phyloP scores from a whole-genome alignment of 2,888 invertebrate genomes.

The Drosophila kokeensis region DNA sequence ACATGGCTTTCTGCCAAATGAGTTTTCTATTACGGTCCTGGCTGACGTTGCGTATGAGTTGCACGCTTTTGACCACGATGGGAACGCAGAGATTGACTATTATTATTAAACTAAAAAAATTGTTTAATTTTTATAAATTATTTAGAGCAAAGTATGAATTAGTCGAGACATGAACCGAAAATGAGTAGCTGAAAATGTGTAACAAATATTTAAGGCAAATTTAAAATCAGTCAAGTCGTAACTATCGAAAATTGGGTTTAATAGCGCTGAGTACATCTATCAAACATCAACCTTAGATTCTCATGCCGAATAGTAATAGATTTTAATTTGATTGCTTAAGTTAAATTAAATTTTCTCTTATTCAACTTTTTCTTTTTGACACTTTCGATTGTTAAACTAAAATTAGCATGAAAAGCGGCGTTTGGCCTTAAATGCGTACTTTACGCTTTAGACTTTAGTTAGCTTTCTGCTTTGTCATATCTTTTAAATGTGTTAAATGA shows the following conservation, averaged over 20 bases:
- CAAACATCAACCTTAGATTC: neutral
- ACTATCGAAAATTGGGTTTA: neutral
- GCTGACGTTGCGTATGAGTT: conserved; percentile 4
- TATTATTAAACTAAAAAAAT: neutral
- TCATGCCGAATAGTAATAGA: neutral
- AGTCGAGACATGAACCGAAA: neutral
- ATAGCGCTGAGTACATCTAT: neutral
- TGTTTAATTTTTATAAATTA: neutral
- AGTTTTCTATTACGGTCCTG: conserved; percentile 37
- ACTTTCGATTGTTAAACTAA: neutral
- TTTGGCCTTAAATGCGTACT: conserved; percentile 1
- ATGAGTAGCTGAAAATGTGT: neutral
- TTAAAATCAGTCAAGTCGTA: neutral
- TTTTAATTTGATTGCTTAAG: neutral
- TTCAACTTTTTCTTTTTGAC: neutral
- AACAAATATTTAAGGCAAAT: neutral
- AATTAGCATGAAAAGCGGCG: conserved; percentile 4
- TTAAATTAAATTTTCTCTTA: neutral
- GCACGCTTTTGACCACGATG: neutral
- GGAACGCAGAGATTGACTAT: neutral
- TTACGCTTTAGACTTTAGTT: neutral
- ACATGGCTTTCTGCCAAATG: conserved; percentile 11
- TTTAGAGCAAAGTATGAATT: neutral
- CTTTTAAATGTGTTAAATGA: conserved; percentile 50
- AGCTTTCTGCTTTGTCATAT: conserved; percentile 24